Conservation (phyloP, 2,888 invertebrate species). For the Macrosoma leucophasiata region DNA sequence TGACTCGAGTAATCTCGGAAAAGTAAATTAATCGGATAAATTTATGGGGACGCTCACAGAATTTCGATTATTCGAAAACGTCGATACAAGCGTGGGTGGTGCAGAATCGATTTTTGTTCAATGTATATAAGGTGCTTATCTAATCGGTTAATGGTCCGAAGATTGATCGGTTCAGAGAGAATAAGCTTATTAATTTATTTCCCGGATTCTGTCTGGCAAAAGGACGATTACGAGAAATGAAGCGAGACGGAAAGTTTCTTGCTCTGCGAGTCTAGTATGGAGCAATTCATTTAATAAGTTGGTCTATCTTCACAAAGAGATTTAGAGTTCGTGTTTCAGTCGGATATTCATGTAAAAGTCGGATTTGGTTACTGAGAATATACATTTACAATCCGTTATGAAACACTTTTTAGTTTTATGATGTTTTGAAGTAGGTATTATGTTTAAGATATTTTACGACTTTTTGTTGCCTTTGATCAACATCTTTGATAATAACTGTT, state of each 20-base stretch:
- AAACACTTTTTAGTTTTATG: too few species aligned
- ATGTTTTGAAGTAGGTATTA: too few species aligned
- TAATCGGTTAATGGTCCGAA: slow-evolving; percentile 60
- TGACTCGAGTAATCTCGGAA: slow-evolving; percentile 39
- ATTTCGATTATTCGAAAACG: slow-evolving; percentile 31
- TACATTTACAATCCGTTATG: too few species aligned
- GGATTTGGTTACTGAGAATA: too few species aligned
- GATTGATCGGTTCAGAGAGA: slow-evolving; percentile 56
- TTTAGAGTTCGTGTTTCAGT: too few species aligned
- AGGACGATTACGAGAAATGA: slow-evolving; percentile 26
- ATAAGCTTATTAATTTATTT: slow-evolving; percentile 44
- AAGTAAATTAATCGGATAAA: slow-evolving; percentile 35
- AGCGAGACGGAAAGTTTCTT: slow-evolving; percentile 35
- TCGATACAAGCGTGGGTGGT: slow-evolving; percentile 43
- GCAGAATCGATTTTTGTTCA: slow-evolving; percentile 44
- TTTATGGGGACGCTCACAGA: slow-evolving; percentile 31
- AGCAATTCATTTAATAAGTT: slow-evolving; percentile 24
- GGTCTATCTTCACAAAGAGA: too few species aligned
- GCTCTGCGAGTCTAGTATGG: slow-evolving; percentile 22
- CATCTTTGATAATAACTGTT: not conserved
- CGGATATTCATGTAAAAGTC: too few species aligned
- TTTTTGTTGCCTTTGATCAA: slow-evolving; percentile 1
- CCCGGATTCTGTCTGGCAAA: slow-evolving; percentile 12
- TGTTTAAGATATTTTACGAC: too few species aligned
- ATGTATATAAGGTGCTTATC: slow-evolving; percentile 44